phyloP scores from a whole-genome alignment of 2,113 vertebrate species.

The Sminthopsis crassicaudata region DNA sequence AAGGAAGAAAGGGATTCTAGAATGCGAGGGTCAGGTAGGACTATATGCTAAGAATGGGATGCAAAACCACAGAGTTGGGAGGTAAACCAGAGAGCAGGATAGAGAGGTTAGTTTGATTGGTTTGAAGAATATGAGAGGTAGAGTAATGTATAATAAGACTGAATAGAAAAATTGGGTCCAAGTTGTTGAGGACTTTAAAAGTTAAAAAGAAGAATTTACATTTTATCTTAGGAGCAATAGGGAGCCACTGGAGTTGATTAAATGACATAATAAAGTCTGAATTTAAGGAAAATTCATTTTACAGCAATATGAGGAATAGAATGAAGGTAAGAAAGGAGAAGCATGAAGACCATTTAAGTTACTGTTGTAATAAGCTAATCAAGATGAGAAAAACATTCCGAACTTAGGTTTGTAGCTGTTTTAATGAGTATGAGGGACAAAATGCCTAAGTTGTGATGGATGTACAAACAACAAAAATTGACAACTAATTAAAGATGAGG shows the following conservation, averaged over 20 bases:
- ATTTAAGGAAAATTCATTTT: not conserved
- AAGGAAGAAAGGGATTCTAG: not conserved
- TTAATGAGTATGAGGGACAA: not conserved
- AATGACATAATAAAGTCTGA: not conserved
- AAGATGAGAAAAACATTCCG: not conserved
- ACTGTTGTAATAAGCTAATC: not conserved
- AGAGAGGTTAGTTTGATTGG: not conserved
- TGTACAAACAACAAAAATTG: not conserved
- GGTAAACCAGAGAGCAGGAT: not conserved
- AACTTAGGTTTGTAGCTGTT: not conserved
- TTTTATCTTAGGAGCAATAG: not conserved
- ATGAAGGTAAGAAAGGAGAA: not conserved
- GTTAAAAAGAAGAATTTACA: not conserved
- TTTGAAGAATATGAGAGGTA: not conserved
- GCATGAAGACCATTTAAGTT: not conserved
- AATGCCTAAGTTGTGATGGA: not conserved
- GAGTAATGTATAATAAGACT: not conserved
- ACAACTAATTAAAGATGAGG: too few species aligned
- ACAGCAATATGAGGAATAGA: not conserved
- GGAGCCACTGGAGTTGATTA: not conserved
- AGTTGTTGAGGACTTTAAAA: not conserved
- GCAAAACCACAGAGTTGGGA: not conserved
- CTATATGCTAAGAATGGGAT: not conserved
- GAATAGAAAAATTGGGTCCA: not conserved
- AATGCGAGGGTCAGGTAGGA: not conserved